These are phyloP conservation scores for Cantharis rufa DNA, from an alignment of 2,888 invertebrate species.

Conservation along the genomic window DNA sequence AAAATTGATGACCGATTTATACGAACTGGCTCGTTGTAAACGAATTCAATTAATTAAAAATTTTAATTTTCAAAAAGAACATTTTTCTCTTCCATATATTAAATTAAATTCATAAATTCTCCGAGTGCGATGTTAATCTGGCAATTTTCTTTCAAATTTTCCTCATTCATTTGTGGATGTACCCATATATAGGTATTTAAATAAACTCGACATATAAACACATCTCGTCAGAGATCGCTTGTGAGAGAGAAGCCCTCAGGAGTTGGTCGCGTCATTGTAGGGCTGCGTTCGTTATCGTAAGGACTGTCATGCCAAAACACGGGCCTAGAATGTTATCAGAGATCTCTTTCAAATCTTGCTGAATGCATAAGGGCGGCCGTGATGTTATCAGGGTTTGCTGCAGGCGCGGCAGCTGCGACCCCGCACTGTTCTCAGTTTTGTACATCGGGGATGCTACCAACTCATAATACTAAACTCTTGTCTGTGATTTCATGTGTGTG, in stretches of 20 bases:
- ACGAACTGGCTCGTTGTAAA: not conserved
- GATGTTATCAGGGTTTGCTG: slow-evolving; percentile 53
- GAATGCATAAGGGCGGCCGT: slow-evolving; percentile 58
- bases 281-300: slow-evolving; percentile 54
- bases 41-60: not conserved
- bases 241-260: slow-evolving; percentile 35
- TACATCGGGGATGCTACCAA: slow-evolving; percentile 22
- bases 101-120: slow-evolving; percentile 1
- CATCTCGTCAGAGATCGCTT: slow-evolving; percentile 32
- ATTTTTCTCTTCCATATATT: not conserved
- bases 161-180: slow-evolving; percentile 1
- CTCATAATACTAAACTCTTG: slow-evolving; percentile 7
- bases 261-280: slow-evolving; percentile 34
- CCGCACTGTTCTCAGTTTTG: slow-evolving; percentile 26
- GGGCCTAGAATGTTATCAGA: slow-evolving; percentile 58
- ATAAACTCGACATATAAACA: slow-evolving; percentile 30
- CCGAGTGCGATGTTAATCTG: not conserved
- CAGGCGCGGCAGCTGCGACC: slow-evolving; percentile 54
- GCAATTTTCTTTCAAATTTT: slow-evolving; percentile 1
- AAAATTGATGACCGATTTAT: too few species aligned
- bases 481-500: slow-evolving; percentile 29
- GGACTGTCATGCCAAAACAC: slow-evolving; percentile 59
- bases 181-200: slow-evolving; percentile 9
- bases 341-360: slow-evolving; percentile 59
- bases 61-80: not conserved